These are phyloP conservation scores for Trypoxylon attenuatum DNA, from an alignment of 2,888 invertebrate genomes.

Conservation along the genomic window DNA sequence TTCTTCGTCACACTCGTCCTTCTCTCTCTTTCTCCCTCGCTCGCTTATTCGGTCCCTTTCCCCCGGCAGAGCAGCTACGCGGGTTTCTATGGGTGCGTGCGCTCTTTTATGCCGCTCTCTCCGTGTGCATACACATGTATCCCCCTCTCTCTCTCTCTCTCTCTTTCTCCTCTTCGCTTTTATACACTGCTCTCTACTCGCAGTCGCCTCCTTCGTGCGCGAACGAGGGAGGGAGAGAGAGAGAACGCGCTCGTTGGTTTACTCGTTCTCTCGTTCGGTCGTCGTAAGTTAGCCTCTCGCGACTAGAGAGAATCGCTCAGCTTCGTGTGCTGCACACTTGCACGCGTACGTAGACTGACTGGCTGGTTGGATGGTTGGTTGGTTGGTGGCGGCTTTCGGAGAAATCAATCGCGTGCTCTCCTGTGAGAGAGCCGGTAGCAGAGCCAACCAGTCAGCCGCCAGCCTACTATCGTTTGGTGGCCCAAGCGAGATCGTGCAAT, in stretches of 20 bases:
- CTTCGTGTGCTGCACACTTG: too few relatives aligned
- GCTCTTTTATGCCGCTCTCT: conserved; percentile 3
- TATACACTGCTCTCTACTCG: too few relatives aligned
- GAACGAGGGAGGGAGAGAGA: too few relatives aligned
- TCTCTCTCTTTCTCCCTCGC: background rate
- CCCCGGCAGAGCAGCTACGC: background rate
- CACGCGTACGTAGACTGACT: too few relatives aligned
- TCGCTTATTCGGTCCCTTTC: background rate
- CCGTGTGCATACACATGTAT: background rate
- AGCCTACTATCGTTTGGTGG: background rate
- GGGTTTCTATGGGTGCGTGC: background rate
- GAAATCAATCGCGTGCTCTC: conserved; percentile 41
- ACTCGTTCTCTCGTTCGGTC: too few relatives aligned
- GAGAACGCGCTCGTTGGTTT: too few relatives aligned
- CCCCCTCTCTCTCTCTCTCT: conserved; percentile 20
- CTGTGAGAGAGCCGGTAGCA: conserved; percentile 17
- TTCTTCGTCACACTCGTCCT: background rate
- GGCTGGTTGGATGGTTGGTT: too few relatives aligned
- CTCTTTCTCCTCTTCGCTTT: background rate
- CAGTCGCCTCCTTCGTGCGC: too few relatives aligned
- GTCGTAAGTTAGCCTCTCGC: too few relatives aligned
- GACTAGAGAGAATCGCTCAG: too few relatives aligned
- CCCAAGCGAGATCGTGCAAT: background rate
- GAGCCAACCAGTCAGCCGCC: too few relatives aligned
- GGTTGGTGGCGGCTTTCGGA: conserved; percentile 26